These are phyloP conservation scores for Gobiocypris rarus DNA, from an alignment of 2,113 vertebrate species.

Conservation along the genomic window DNA sequence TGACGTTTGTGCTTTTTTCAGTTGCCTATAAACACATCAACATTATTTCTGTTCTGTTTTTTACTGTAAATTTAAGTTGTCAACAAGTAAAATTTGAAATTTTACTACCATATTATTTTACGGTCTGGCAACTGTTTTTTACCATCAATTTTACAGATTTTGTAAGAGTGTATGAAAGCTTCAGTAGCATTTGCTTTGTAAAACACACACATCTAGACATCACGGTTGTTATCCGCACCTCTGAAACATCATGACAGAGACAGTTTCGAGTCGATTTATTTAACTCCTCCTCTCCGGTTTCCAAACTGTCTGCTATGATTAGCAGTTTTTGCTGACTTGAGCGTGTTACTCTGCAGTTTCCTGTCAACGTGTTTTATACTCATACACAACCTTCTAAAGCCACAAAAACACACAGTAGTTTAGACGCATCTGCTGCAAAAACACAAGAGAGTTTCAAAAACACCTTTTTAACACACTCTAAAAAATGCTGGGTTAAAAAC, in stretches of 20 bases:
- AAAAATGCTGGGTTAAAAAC: no score
- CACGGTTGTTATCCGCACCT: neutral
- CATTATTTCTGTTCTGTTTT: neutral
- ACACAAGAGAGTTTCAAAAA: neutral
- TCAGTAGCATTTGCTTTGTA: neutral
- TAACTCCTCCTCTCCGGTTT: neutral
- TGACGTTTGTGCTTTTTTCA: no score
- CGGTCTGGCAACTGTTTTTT: neutral
- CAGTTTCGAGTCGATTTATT: neutral
- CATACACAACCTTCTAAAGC: neutral
- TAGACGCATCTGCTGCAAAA: neutral
- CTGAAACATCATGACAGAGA: neutral
- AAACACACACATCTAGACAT: neutral
- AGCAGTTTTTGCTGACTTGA: slow-evolving; percentile 21
- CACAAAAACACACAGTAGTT: neutral
- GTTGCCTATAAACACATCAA: no score
- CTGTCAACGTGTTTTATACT: neutral
- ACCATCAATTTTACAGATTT: neutral
- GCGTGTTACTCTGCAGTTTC: slow-evolving; percentile 8
- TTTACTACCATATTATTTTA: neutral
- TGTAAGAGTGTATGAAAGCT: neutral
- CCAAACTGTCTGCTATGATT: neutral
- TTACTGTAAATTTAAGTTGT: neutral
- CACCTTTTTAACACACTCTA: neutral
- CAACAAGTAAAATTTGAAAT: neutral